phyloP scores from a whole-genome alignment of 2,113 vertebrate genomes.

The Ptilorrhoa leucosticta region DNA sequence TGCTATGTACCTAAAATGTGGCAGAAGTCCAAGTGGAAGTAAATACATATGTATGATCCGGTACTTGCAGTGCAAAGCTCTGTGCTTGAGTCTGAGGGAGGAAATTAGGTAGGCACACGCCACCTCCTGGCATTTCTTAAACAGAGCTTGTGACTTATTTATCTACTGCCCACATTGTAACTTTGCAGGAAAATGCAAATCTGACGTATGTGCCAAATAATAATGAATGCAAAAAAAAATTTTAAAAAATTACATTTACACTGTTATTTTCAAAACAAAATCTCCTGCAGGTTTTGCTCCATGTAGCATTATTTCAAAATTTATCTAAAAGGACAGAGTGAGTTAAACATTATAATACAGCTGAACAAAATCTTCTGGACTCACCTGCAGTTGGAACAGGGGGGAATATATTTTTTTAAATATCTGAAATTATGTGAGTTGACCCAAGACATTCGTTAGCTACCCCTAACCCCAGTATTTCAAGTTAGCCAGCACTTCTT shows the following conservation, averaged over 20 bases:
- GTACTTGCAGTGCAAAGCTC: background rate
- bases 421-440: background rate
- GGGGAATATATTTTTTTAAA: background rate
- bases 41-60: background rate
- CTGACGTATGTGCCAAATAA: background rate
- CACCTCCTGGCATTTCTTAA: constrained; percentile 40
- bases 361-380: background rate
- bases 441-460: background rate
- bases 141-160: background rate
- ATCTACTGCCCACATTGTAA: background rate
- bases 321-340: background rate
- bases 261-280: background rate
- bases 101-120: constrained; percentile 2
- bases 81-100: background rate
- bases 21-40: background rate
- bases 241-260: background rate
- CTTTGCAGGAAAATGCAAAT: background rate
- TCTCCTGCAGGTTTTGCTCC: background rate
- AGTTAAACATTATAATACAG: background rate
- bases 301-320: background rate
- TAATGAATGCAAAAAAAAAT: background rate
- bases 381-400: background rate
- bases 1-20: background rate
- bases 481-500: background rate
- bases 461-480: background rate